Evolutionary conservation across 1,140 invertebrate genomes (phyloP).

Genomic region (Triops longicaudatus): DNA sequence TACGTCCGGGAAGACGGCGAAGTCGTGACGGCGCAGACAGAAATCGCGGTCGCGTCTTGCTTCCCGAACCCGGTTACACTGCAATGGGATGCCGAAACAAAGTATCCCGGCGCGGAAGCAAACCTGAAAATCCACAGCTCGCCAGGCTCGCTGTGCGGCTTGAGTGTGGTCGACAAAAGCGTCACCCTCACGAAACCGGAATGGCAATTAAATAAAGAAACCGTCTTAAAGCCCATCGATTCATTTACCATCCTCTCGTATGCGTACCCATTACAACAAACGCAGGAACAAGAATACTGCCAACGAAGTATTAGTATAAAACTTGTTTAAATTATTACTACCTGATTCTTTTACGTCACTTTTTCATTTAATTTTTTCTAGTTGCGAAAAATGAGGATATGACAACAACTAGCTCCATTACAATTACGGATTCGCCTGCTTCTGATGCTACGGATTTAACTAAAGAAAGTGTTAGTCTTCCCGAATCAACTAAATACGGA

Average conservation of each 20-base stretch:
- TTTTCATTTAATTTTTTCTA: not conserved
- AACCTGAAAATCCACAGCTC: not conserved
- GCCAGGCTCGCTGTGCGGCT: slow-evolving; percentile 17
- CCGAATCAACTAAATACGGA: not conserved
- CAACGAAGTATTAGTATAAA: slow-evolving; percentile 13
- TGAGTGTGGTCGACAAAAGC: slow-evolving; percentile 12
- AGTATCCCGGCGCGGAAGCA: not conserved
- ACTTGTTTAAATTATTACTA: slow-evolving; percentile 29
- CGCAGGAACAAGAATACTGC: not conserved
- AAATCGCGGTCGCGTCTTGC: not conserved
- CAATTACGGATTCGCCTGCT: no score
- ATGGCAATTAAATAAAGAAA: not conserved
- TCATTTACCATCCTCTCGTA: not conserved
- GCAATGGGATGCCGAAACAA: not conserved
- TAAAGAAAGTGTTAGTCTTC: not conserved
- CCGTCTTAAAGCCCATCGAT: not conserved
- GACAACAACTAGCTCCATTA: no score
- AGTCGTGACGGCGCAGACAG: not conserved
- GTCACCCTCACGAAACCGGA: slow-evolving; percentile 2
- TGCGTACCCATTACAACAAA: slow-evolving; percentile 3
- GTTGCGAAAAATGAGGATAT: no score
- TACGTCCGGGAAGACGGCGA: not conserved
- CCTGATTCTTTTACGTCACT: slow-evolving; percentile 31
- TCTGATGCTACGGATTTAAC: no score
- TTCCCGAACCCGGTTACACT: not conserved